phyloP scores from a whole-genome alignment of 2,113 vertebrate genomes.

The Petrocephalus microphthalmus region DNA sequence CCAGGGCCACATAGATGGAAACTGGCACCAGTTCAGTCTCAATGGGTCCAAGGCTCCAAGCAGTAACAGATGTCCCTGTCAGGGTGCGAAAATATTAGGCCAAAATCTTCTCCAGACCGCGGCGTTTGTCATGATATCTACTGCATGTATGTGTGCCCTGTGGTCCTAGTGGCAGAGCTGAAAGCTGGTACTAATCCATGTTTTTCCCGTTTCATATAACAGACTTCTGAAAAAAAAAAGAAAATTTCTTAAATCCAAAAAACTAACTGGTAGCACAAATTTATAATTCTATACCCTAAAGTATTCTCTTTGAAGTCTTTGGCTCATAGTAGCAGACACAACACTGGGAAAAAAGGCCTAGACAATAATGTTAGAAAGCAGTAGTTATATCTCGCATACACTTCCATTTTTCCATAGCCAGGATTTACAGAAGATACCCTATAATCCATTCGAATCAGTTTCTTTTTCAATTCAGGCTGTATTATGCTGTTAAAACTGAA shows the following conservation, averaged over 20 bases:
- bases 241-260: conserved; percentile 2
- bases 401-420: not conserved
- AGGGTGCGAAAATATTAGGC: conserved; percentile 18
- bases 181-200: not conserved
- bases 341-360: not conserved
- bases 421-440: not conserved
- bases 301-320: conserved; percentile 7
- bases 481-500: not conserved
- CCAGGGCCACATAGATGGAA: not conserved
- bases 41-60: conserved; percentile 19
- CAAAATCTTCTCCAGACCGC: conserved; percentile 11
- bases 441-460: not conserved
- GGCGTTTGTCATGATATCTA: not conserved
- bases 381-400: not conserved
- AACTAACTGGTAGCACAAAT: not conserved
- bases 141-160: not conserved
- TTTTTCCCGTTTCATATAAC: not conserved
- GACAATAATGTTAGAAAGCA: conserved; percentile 2
- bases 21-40: conserved; percentile 18
- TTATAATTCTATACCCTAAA: conserved; percentile 2
- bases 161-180: not conserved
- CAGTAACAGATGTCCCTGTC: conserved; percentile 28
- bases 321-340: conserved; percentile 9
- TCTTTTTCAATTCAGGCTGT: not conserved
- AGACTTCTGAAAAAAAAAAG: not conserved